These are phyloP conservation scores for Cardiocondyla obscurior DNA, from an alignment of 1,140 invertebrate species.

Conservation along the genomic window DNA sequence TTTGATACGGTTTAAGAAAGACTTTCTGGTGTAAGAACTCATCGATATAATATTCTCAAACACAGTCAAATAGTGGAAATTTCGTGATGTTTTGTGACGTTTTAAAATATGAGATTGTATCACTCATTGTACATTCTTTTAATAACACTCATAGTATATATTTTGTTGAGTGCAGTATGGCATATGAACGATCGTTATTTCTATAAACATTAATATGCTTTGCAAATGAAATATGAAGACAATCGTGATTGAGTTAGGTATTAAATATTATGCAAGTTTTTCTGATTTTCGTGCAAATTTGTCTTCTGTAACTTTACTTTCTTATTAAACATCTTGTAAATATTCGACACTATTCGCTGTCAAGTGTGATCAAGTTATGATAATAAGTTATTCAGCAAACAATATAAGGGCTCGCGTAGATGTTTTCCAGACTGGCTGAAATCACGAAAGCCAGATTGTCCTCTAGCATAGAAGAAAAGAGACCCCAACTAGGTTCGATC, in stretches of 20 bases:
- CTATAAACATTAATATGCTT: slow-evolving; percentile 22
- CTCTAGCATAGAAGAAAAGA: slow-evolving; percentile 79
- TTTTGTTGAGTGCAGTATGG: not conserved
- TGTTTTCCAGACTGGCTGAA: slow-evolving; percentile 86
- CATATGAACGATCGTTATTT: slow-evolving; percentile 20
- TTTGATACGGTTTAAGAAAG: not conserved
- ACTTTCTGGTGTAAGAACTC: not conserved
- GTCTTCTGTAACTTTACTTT: not conserved
- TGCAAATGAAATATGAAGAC: slow-evolving; percentile 1
- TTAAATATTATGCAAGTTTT: slow-evolving; percentile 35
- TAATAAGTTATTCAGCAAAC: slow-evolving; percentile 85
- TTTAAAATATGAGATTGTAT: slow-evolving; percentile 3
- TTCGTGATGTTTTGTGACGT: not conserved
- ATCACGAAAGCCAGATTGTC: slow-evolving; percentile 84
- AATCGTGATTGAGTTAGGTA: slow-evolving; percentile 21
- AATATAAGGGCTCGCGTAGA: slow-evolving; percentile 87
- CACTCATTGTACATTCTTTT: not conserved
- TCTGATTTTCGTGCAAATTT: slow-evolving; percentile 25
- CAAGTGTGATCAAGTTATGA: slow-evolving; percentile 49
- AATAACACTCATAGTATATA: slow-evolving; percentile 6
- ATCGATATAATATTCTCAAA: not conserved
- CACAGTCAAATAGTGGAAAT: not conserved
- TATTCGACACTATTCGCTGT: slow-evolving; percentile 56
- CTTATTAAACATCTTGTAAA: slow-evolving; percentile 24
- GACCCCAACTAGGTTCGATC: slow-evolving; percentile 84